Evolutionary conservation across 1,140 invertebrate genomes (phyloP), one percentile per base, ranked within the genome.

Genomic region (Scaptomyza hsui): DNA sequence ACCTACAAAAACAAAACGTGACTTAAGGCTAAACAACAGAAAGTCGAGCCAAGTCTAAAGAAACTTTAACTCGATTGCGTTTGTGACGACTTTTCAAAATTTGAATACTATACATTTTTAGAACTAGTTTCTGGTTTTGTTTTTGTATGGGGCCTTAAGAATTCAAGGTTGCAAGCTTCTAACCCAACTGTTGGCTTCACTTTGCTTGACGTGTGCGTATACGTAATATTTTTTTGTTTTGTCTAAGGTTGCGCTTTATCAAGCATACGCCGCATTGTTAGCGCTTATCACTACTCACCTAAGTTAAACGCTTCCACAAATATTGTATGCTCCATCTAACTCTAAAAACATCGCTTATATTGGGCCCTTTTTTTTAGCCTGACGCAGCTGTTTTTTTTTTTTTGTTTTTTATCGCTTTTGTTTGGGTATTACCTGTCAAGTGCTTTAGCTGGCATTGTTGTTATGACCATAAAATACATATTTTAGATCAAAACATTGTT

Each of bases 1-100:
- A 86, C 82, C 74, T 67, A 88, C 78, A 69, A 75, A 81, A 82
- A 86, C 44, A 72, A 86, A 88, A 88, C 82, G 82, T 88, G 82
- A 88, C 82, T 85, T 85, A 61, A 68, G 81, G 73, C 79, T 86
- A 65, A 80, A 74, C 77, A 68, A 57, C 32, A 45, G 32, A 37
- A 37, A 37, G 32, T 37, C 32, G 12, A 37, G 7, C 29, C 29
- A 32, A 32, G 29, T 32, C 29, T 32, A 7, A 7, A 49, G 26
- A 29, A 52, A 55, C 48, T 55, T 39, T 16, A 68, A 61, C 49
- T 76, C 60, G 61, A 74, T n/a, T 85, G 67, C 59, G 67, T 70
- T 53, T 59, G 62, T 15, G 42, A 47, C 7, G 60, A 56, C 42
- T 69, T 53, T 69, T 48, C 48, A 56, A 48, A 39, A 42, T 9